A percentile compares a stretch with the other conserved stretches of the same genome.
Evolutionary conservation across 2,113 vertebrate species (phyloP).

Genomic region (Cathartes aura): DNA sequence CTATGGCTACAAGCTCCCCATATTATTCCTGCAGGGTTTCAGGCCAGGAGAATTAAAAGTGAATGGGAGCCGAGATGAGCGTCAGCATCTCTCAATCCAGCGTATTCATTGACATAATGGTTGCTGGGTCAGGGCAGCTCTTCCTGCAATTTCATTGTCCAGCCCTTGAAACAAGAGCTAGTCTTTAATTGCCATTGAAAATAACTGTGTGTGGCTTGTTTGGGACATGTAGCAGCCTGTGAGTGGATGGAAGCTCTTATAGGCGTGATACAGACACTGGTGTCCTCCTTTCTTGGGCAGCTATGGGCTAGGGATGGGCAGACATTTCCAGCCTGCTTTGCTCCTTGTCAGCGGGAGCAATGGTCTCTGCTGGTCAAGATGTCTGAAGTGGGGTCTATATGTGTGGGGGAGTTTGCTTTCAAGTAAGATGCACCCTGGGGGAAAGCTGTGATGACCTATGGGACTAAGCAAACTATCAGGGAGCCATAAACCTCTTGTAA

Average conservation of each 20-base stretch:
- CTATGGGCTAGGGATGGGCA: neutral
- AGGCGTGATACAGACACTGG: accelerated
- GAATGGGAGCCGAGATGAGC: neutral
- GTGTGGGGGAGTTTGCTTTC: neutral
- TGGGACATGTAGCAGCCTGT: neutral
- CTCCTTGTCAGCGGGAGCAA: accelerated
- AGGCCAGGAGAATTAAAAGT: neutral
- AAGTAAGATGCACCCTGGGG: no score
- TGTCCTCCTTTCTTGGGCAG: neutral
- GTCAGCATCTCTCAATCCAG: neutral
- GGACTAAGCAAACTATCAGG: neutral
- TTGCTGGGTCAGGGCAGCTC: neutral
- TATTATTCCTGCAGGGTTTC: neutral
- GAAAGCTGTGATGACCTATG: neutral
- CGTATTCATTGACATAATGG: neutral
- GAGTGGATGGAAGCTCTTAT: neutral
- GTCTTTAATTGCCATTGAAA: neutral
- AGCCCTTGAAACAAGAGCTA: neutral
- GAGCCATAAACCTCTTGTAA: neutral
- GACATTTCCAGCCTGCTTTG: neutral
- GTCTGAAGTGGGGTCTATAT: accelerated
- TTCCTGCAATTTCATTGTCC: neutral
- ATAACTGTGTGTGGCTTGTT: neutral
- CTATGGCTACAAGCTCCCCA: neutral
- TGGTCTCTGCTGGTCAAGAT: accelerated